A percentile compares a stretch with the other conserved stretches of the same genome.
Evolutionary conservation across 2,888 invertebrate species (phyloP).

Genomic region (Mylabris sibirica): DNA sequence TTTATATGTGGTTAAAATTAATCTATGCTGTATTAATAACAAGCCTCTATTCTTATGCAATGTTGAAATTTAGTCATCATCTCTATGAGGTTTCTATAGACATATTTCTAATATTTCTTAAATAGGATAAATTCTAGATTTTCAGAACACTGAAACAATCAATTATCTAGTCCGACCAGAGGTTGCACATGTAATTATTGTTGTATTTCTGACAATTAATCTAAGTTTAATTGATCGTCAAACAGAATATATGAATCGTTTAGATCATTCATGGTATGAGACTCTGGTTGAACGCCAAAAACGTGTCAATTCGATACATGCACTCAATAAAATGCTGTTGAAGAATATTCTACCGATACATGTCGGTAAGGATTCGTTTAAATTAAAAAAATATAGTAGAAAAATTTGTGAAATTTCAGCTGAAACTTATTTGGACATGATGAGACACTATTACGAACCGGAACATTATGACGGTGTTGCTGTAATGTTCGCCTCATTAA

Average conservation of each 20-base stretch:
- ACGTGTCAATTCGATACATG: constrained; percentile 84
- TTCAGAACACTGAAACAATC: constrained; percentile 71
- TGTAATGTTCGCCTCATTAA: constrained; percentile 94
- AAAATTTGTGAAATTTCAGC: constrained; percentile 63
- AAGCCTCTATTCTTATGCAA: constrained; percentile 71
- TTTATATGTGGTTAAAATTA: constrained; percentile 84
- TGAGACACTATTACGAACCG: constrained; percentile 75
- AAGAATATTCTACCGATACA: constrained; percentile 93
- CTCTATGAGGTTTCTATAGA: constrained; percentile 56
- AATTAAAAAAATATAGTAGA: constrained; percentile 9
- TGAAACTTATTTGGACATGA: constrained; percentile 77
- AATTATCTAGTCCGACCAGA: constrained; percentile 74
- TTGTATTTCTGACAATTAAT: constrained; percentile 77
- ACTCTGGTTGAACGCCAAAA: constrained; percentile 81
- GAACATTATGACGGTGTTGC: constrained; percentile 89
- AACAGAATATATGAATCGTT: constrained; percentile 85
- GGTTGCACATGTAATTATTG: constrained; percentile 76
- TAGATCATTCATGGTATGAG: constrained; percentile 83
- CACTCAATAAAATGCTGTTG: constrained; percentile 86
- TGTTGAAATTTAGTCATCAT: constrained; percentile 69
- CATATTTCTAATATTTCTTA: constrained; percentile 21
- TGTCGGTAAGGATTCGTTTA: constrained; percentile 79
- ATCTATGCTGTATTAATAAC: constrained; percentile 72
- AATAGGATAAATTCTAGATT: constrained; percentile 40
- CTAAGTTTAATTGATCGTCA: constrained; percentile 88